Percentiles rank a stretch among this genome's conserved stretches.
These are phyloP conservation scores for Altica lythri DNA, from an alignment of 2,888 invertebrate genomes.

Conservation along the genomic window DNA sequence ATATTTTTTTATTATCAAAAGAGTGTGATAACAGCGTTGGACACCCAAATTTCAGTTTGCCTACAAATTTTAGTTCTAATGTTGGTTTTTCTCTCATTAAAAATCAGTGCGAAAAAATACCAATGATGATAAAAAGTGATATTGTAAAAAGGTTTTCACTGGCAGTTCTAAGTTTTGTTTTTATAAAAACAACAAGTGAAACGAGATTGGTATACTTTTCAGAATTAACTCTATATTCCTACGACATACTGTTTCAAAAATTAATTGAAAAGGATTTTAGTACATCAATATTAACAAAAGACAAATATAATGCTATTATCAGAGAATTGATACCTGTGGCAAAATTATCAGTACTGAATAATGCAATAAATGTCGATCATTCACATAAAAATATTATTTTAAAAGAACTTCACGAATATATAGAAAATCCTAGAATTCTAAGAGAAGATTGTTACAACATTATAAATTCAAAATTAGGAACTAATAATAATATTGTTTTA, in stretches of 20 bases:
- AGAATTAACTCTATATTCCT: neutral
- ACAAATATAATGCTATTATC: no score
- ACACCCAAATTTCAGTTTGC: neutral
- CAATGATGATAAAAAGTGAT: no score
- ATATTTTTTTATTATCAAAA: no score
- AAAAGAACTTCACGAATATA: neutral
- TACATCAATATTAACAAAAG: neutral
- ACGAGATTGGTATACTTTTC: neutral
- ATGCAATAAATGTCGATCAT: no score
- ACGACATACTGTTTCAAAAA: neutral
- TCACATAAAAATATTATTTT: no score
- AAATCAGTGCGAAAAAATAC: neutral
- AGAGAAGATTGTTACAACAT: neutral
- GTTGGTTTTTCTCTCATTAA: no score
- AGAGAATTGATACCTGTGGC: neutral
- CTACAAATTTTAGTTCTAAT: no score
- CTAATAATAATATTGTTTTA: neutral
- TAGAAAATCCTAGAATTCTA: neutral
- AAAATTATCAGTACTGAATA: no score
- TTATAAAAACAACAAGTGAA: neutral
- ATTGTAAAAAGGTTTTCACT: neutral
- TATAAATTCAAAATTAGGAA: neutral
- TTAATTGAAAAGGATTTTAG: no score
- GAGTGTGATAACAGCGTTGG: neutral
- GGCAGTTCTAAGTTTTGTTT: neutral